Conservation (phyloP, 2,797 vertebrate genomes). For the Myiothlypis coronata region DNA sequence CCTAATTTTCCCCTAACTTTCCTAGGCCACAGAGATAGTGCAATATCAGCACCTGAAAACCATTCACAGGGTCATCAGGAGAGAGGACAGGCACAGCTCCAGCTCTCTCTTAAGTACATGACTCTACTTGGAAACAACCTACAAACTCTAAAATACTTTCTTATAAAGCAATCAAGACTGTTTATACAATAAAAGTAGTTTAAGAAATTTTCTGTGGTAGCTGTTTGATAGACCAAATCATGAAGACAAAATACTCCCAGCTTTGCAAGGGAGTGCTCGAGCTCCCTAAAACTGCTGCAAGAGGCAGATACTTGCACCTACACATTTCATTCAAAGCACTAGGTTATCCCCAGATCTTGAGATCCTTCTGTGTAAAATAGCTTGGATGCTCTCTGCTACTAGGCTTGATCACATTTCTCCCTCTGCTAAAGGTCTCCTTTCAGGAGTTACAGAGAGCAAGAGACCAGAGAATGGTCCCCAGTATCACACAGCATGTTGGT, state of each 20-base stretch:
- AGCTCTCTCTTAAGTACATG: rapidly evolving
- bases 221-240: neutral
- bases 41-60: neutral
- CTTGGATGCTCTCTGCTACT: neutral
- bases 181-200: neutral
- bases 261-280: neutral
- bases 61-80: neutral
- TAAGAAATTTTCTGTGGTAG: neutral
- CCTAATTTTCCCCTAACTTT: neutral
- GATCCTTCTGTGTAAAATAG: neutral
- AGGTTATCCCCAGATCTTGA: neutral
- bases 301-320: neutral
- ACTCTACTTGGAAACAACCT: neutral
- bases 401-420: neutral
- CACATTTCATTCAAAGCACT: neutral
- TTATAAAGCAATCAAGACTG: neutral
- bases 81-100: neutral
- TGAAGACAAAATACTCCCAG: neutral
- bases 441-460: neutral
- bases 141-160: neutral
- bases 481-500: neutral
- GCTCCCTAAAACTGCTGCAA: neutral
- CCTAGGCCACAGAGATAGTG: neutral
- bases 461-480: neutral
- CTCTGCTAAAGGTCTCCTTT: neutral